Base-by-base conservation (phyloP, 2,888 invertebrate genomes). In the Eulithis testata region DNA sequence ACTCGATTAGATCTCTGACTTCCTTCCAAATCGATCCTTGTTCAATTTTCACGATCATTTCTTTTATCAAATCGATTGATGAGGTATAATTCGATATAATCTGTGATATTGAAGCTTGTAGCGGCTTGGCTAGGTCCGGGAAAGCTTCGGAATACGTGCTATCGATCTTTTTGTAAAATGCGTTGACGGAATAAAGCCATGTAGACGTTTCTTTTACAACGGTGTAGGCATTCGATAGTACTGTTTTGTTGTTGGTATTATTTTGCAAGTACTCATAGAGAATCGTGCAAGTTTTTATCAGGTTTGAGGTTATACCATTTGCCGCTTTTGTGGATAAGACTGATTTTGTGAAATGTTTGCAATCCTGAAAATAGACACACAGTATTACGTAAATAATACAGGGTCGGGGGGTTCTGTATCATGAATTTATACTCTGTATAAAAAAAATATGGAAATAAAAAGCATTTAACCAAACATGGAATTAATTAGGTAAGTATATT, bases 101-200 rank as follows among this genome's bases (percentile, higher is more conserved):
- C 87, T 96, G 95, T 0, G 95, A 93, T 7, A 97, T 82, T 0
- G 96, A 95, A 62, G 94, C 92, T 56, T 96, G 90, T 14, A 98
- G 87, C 0, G 97, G 97, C 66, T 95, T 94, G 0, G 96, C 94
- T 59, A 98, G 90, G 82, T 98, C 98, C 0, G 96, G 96, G 80
- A 97, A 98, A n/a, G 95, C 94, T 3, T 94, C 90, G 0, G 94
- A 88, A 79, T 95, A 96, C 0, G 84, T 85, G 3, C 78, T 84
- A 31, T 95, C 91, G 36, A 96, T 80, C 76, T 94, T 94, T 56
- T 90, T 91, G 50, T 93, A 90, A 78, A 95, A 95, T 44, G 90
- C 91, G 61, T 93, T 88, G 7, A 94, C 84, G 0, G 95, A 95
- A 68, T 90, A 85, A 37, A 94, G 81, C 94, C 94, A 94, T 0